Conservation (phyloP, 2,888 invertebrate species). For the Temnothorax ravouxi region DNA sequence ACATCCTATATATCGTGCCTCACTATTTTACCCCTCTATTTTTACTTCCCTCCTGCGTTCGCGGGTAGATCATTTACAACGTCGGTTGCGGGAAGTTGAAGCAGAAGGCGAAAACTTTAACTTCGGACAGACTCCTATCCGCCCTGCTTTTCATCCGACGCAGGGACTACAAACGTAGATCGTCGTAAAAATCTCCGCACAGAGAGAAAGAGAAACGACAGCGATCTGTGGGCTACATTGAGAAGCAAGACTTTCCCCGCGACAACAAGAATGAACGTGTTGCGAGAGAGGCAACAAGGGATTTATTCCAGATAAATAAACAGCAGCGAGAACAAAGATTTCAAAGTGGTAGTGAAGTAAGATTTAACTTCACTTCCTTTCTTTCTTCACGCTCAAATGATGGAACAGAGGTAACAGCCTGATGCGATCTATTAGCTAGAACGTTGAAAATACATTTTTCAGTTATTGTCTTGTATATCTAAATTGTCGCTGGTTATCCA, state of each 20-base stretch:
- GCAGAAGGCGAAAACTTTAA: constrained; percentile 47
- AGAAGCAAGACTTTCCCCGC: constrained; percentile 4
- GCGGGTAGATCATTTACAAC: constrained; percentile 51
- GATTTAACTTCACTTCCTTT: constrained; percentile 4
- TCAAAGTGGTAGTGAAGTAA: neutral
- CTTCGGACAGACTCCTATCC: constrained; percentile 20
- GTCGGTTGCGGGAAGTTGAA: constrained; percentile 31
- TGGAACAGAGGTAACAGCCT: neutral
- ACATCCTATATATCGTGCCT: constrained; percentile 13
- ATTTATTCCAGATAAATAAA: constrained; percentile 42
- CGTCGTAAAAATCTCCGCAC: constrained; percentile 26
- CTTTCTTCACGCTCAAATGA: neutral
- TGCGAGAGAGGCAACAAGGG: constrained; percentile 1
- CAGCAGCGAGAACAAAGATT: constrained; percentile 9
- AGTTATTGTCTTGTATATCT: neutral
- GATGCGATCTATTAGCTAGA: neutral
- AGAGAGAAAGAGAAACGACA: neutral
- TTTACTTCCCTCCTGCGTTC: constrained; percentile 10
- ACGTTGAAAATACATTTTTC: constrained; percentile 3
- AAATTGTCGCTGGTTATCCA: neutral
- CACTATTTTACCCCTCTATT: constrained; percentile 14
- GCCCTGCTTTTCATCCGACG: constrained; percentile 29
- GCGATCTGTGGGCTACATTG: neutral
- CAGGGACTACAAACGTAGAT: neutral
- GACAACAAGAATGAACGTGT: constrained; percentile 30